These are phyloP conservation scores for Zapus hudsonius DNA, from an alignment of 2,113 vertebrate genomes.

Conservation along the genomic window DNA sequence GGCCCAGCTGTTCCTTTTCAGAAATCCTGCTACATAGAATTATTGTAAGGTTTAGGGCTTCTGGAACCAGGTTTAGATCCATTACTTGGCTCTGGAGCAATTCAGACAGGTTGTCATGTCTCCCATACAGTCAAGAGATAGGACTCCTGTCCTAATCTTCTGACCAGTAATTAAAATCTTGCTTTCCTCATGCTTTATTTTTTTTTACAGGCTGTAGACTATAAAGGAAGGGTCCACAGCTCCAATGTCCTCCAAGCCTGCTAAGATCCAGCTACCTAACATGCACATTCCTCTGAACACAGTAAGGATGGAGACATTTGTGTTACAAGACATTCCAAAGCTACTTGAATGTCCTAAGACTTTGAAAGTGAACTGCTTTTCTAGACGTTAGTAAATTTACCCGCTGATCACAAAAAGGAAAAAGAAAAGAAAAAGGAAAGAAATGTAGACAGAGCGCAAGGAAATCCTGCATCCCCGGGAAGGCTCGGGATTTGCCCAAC, in stretches of 20 bases:
- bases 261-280: not conserved
- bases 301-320: constrained; percentile 5
- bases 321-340: not conserved
- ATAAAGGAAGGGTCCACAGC: too few relatives aligned
- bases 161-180: not conserved
- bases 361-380: constrained; percentile 23
- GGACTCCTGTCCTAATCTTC: not conserved
- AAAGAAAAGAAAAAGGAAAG: not conserved
- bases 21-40: not conserved
- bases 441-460: not conserved
- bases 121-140: not conserved
- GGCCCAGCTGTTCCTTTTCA: not conserved
- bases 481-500: not conserved
- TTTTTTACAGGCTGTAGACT: not conserved
- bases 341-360: not conserved
- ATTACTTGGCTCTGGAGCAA: not conserved
- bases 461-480: not conserved
- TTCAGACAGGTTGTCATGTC: not conserved
- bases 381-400: not conserved
- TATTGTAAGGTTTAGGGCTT: not conserved
- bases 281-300: not conserved
- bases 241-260: not conserved
- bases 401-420: not conserved
- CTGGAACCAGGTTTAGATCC: too few relatives aligned
- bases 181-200: not conserved